Conservation (phyloP, 2,113 vertebrate species). For the Neolamprologus falcicula region DNA sequence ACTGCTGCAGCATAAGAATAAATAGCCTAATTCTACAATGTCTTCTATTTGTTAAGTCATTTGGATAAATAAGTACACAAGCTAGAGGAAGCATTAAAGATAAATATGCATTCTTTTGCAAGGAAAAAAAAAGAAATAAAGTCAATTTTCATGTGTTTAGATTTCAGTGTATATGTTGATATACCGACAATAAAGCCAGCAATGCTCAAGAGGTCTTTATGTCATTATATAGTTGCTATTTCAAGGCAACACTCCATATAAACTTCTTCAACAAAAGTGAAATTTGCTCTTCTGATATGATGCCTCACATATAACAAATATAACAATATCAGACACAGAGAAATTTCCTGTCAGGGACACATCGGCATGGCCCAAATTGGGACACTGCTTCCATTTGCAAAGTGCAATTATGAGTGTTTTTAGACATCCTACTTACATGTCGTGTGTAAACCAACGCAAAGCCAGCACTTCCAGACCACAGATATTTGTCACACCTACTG, state of each 20-base stretch:
- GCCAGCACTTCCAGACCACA: constrained; percentile 46
- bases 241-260: not conserved
- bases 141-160: not conserved
- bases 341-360: constrained; percentile 3
- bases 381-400: constrained; percentile 31
- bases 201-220: not conserved
- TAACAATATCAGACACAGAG: constrained; percentile 16
- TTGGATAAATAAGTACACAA: not conserved
- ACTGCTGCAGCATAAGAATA: not conserved
- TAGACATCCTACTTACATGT: constrained; percentile 48
- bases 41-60: not conserved
- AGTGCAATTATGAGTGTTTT: constrained; percentile 57
- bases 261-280: not conserved
- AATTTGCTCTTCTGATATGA: not conserved
- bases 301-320: not conserved
- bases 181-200: not conserved
- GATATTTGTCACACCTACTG: constrained; percentile 71
- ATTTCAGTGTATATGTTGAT: not conserved
- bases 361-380: constrained; percentile 14
- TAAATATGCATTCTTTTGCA: not conserved
- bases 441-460: constrained; percentile 42
- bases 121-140: not conserved
- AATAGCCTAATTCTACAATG: not conserved
- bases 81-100: not conserved
- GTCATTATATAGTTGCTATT: not conserved